Conservation (phyloP, 1,140 invertebrate genomes). For the Drosophila lini region DNA sequence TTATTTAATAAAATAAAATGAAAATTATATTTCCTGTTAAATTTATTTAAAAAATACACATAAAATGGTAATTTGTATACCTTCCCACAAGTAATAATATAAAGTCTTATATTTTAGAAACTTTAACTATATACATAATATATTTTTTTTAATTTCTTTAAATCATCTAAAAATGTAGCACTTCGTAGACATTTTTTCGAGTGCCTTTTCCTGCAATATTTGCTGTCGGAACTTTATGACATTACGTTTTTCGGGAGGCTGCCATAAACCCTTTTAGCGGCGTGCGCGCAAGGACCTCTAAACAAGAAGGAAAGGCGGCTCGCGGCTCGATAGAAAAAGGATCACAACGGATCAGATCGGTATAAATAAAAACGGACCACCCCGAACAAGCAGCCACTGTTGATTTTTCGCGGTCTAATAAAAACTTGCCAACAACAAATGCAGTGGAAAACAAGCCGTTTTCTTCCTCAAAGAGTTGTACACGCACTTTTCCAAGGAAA, state of each 20-base stretch:
- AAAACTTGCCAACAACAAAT: constrained; percentile 49
- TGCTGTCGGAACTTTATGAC: constrained; percentile 54
- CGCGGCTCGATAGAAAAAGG: constrained; percentile 6
- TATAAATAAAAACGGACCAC: constrained; percentile 54
- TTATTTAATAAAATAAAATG: too few species aligned
- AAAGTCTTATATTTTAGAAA: too few species aligned
- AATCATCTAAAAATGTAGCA: background rate
- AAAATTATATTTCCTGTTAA: too few species aligned
- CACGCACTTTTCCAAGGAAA: constrained; percentile 71
- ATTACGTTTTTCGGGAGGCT: constrained; percentile 69
- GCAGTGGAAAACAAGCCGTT: constrained; percentile 29
- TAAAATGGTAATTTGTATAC: background rate
- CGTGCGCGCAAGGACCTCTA: constrained; percentile 45
- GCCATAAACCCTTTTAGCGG: constrained; percentile 74
- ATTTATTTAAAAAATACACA: background rate
- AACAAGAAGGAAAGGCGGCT: constrained; percentile 41
- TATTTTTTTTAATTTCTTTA: background rate
- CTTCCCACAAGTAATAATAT: too few species aligned
- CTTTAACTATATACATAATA: background rate
- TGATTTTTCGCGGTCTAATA: constrained; percentile 83
- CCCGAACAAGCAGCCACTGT: constrained; percentile 68
- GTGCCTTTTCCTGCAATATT: constrained; percentile 31
- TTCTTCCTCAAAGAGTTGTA: constrained; percentile 67
- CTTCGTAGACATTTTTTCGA: background rate
- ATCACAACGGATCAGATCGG: constrained; percentile 8